Percentiles rank a stretch among this genome's conserved stretches.
Conservation (phyloP, 2,113 vertebrate species). For the Hiodon tergisus region DNA sequence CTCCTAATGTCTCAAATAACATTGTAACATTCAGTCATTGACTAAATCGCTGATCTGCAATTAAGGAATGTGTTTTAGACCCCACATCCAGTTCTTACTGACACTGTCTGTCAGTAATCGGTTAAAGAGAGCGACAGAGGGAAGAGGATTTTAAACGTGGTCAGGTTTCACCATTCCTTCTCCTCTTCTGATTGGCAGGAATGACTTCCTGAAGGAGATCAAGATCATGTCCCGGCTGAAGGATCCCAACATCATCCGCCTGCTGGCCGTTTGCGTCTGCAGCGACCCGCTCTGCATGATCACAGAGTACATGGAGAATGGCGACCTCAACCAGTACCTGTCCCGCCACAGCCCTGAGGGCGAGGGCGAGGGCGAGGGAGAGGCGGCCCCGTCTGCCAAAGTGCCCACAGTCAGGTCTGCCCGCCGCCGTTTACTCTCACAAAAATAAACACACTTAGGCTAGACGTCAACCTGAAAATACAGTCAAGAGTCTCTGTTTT, state of each 20-base stretch:
- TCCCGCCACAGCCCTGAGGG: conserved; percentile 70
- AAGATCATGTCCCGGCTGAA: conserved; percentile 94
- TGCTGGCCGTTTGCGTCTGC: conserved; percentile 84
- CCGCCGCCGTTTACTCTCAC: background rate
- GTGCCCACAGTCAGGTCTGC: conserved; percentile 65
- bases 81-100: too few species aligned
- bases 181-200: conserved; percentile 59
- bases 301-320: conserved; percentile 98
- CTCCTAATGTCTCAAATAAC: too few species aligned
- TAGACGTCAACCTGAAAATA: too few species aligned
- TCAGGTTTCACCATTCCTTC: background rate
- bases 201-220: conserved; percentile 98
- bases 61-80: too few species aligned
- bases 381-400: background rate
- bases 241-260: conserved; percentile 91
- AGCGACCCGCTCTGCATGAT: conserved; percentile 95
- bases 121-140: background rate
- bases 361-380: background rate
- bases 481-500: too few species aligned
- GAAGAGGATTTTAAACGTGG: background rate
- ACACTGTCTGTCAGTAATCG: too few species aligned
- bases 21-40: too few species aligned
- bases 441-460: too few species aligned
- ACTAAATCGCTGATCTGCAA: too few species aligned
- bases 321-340: conserved; percentile 96